Percentiles rank a stretch among this genome's conserved stretches.
These are phyloP conservation scores for Theristicus caerulescens DNA, from an alignment of 2,113 vertebrate species.

Conservation along the genomic window DNA sequence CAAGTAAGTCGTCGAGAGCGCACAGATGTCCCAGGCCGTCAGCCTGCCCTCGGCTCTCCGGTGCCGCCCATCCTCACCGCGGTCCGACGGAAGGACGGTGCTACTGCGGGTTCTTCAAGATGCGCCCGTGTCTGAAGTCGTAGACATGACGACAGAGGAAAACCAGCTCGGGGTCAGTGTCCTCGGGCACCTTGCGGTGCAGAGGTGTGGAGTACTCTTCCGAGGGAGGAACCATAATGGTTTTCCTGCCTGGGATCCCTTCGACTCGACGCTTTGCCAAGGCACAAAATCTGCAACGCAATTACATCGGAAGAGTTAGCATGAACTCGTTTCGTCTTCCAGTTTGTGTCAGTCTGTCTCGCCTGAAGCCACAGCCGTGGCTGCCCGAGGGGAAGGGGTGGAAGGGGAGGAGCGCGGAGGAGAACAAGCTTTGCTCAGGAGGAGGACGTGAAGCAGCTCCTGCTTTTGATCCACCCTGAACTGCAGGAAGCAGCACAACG, in stretches of 20 bases:
- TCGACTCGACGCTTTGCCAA: constrained; percentile 94
- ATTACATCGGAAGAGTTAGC: neutral
- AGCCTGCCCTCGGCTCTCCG: neutral
- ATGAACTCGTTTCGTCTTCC: neutral
- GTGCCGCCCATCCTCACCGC: neutral
- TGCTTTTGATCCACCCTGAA: neutral
- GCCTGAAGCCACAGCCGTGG: neutral
- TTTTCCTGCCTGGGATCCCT: constrained; percentile 84
- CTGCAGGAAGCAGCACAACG: neutral
- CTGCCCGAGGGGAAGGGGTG: neutral
- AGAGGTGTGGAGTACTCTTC: constrained; percentile 87
- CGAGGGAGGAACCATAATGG: constrained; percentile 88
- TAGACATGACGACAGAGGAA: constrained; percentile 99
- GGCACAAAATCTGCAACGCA: constrained; percentile 92
- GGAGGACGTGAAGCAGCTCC: fast-evolving
- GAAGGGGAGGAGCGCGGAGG: neutral
- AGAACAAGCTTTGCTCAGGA: neutral
- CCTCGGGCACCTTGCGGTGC: constrained; percentile 92
- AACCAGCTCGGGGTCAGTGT: constrained; percentile 94
- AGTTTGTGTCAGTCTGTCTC: neutral
- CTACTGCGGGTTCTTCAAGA: constrained; percentile 99
- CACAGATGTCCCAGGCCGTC: neutral
- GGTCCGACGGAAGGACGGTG: neutral
- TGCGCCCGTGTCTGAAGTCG: constrained; percentile 95
- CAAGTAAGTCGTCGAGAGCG: neutral